Evolutionary conservation across 30 jellyfish, hydroid and myxozoan genomes (phyloP), one percentile per base, ranked within the genome.

Genomic region (Rhopilema esculentum): DNA sequence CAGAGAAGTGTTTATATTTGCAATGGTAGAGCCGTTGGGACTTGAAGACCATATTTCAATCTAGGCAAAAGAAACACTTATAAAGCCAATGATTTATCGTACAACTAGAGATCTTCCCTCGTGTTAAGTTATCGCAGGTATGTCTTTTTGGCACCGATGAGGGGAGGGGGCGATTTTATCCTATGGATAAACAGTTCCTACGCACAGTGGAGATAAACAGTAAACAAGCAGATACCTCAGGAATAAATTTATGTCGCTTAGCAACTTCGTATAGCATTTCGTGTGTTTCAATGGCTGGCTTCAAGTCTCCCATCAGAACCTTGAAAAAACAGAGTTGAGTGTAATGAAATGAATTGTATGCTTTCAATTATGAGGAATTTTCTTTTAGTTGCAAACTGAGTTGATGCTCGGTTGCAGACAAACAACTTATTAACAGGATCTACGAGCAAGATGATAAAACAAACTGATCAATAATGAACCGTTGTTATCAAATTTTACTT

Each of bases 271-370:
- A 95, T 26, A 95, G 84, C 97, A 90, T 90, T 57, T 95, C 97
- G 77, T 95, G 97, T 0, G 97, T 90, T 78, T 95, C 97, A 8
- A 95, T 90, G 16, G 99, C 97, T 22, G 97, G 97, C 48, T 95
- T 83, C 87, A 90, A 82, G 77, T 95, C 99, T 2, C 99, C 99
- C 88, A 84, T 79, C 49, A 95, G 81, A 23, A 95, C 97, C 99
- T 95, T 50, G 51, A 74, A 48, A 31, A 50, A 67, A 68, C 25
- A 8, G 25, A 1, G 16, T 16, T 17, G 75, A 40, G 48, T 21
- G 25, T 17, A 16, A 74, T 31, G 23, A 27, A 21, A 20, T 48
- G 21, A 49, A 52, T 50, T 17, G 9, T 12, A n/a, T n/a, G n/a
- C n/a, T 67, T 16, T 15, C 25, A 17, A 67, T 32, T 72, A 12